phyloP scores from a whole-genome alignment of 2,113 vertebrate species.

The Entomyzon cyanotis region DNA sequence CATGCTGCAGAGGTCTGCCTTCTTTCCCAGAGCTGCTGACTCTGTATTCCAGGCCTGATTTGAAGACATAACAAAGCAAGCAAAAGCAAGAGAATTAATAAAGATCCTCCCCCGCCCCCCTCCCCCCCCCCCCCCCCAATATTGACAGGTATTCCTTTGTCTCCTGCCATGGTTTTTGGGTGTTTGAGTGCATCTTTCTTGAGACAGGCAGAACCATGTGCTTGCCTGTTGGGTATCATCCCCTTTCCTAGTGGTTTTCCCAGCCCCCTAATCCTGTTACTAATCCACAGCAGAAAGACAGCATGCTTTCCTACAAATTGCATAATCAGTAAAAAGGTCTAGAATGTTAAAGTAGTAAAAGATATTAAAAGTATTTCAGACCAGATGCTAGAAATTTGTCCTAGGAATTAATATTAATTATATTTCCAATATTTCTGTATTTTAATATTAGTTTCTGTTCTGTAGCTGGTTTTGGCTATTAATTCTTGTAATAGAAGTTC shows the following conservation, averaged over 20 bases:
- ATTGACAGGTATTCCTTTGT: background rate
- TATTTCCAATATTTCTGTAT: background rate
- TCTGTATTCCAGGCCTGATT: background rate
- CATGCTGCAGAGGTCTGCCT: background rate
- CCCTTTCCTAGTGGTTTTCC: background rate
- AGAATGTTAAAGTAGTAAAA: background rate
- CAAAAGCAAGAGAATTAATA: background rate
- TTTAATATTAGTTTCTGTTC: background rate
- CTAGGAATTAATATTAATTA: background rate
- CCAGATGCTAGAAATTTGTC: background rate
- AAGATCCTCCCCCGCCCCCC: background rate
- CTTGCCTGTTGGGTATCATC: background rate
- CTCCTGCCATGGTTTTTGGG: background rate
- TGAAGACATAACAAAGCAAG: background rate
- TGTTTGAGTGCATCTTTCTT: background rate
- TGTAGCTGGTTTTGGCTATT: background rate
- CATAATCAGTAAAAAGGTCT: background rate
- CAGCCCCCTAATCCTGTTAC: background rate
- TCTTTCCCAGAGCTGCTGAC: background rate
- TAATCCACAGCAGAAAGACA: background rate
- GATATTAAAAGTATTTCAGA: background rate
- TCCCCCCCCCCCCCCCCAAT: background rate
- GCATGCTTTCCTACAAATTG: background rate
- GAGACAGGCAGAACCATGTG: background rate
- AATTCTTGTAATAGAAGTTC: background rate